These are phyloP conservation scores for Euura saliciscinereae DNA, from an alignment of 1,140 invertebrate genomes.

Conservation along the genomic window DNA sequence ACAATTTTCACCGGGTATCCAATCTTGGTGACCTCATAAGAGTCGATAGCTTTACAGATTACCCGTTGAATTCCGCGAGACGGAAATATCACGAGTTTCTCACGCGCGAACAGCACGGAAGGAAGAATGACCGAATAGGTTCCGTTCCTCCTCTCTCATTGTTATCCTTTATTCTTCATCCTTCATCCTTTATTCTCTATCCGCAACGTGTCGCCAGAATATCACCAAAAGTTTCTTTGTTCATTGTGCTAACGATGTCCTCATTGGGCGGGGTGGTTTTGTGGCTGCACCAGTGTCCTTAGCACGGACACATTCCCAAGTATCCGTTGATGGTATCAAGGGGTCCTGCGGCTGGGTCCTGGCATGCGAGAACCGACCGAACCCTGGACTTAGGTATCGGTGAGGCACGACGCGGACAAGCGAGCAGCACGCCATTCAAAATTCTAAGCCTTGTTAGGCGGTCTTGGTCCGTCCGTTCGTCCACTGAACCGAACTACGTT, in stretches of 20 bases:
- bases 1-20: slow-evolving; percentile 4
- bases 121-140: not conserved
- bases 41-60: not conserved
- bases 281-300: not conserved
- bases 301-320: not conserved
- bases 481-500: not conserved
- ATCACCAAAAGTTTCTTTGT: not conserved
- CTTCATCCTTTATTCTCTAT: not conserved
- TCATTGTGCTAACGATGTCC: not conserved
- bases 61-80: not conserved
- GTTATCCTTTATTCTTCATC: not conserved
- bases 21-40: not conserved
- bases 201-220: not conserved
- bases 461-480: not conserved
- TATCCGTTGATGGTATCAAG: not conserved
- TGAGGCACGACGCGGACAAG: not conserved
- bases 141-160: not conserved
- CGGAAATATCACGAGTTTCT: not conserved
- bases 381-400: not conserved
- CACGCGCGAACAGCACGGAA: not conserved
- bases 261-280: not conserved
- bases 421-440: not conserved
- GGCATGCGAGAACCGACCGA: not conserved
- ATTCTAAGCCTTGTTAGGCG: slow-evolving; percentile 1
- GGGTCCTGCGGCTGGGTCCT: not conserved